phyloP scores from a whole-genome alignment of 2,797 vertebrate genomes.

The Graptemys geographica region DNA sequence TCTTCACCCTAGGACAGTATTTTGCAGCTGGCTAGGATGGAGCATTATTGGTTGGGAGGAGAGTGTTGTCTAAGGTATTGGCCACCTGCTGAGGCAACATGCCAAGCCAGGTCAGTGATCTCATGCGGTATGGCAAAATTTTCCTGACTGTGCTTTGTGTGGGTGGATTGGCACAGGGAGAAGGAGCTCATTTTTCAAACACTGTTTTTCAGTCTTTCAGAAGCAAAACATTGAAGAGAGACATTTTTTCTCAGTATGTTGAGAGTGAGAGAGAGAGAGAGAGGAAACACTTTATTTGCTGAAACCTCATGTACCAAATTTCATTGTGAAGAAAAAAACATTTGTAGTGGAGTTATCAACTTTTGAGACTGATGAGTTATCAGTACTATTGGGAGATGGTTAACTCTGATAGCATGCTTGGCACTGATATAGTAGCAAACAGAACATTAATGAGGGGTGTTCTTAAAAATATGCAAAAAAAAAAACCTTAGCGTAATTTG shows the following conservation, averaged over 20 bases:
- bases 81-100: not conserved
- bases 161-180: not conserved
- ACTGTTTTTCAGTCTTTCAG: not conserved
- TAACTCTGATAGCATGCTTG: not conserved
- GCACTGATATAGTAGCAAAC: not conserved
- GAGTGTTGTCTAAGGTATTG: not conserved
- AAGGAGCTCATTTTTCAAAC: not conserved
- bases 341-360: not conserved
- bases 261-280: not conserved
- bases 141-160: not conserved
- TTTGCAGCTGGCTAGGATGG: constrained; percentile 4
- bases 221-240: accelerated
- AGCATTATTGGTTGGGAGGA: not conserved
- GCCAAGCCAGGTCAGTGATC: not conserved
- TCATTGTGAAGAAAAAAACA: not conserved
- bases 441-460: not conserved
- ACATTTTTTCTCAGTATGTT: not conserved
- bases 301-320: not conserved
- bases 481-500: accelerated
- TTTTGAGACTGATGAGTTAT: not conserved
- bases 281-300: not conserved
- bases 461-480: not conserved
- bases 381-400: accelerated
- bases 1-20: not conserved
- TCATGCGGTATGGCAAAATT: not conserved